Evolutionary conservation across 2,888 invertebrate genomes (phyloP), one percentile per base, ranked within the genome.

Genomic region (Callinectes sapidus): DNA sequence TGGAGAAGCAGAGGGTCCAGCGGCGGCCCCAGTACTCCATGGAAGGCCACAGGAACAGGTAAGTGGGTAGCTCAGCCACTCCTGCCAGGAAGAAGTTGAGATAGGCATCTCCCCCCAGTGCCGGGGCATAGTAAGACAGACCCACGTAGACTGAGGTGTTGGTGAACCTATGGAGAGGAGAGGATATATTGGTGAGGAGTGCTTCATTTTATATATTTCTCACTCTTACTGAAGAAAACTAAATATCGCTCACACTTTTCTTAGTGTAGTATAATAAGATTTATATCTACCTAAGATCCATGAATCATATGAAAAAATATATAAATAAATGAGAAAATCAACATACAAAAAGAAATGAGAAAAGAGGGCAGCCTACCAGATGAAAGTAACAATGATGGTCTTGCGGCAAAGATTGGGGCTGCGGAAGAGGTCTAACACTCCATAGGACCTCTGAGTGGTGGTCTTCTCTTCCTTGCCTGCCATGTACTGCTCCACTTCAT

Each of bases 71-170:
- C 95, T 98, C 98, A 0, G 98, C 98, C 0, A 97, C 97, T 0
- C 98, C 98, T 14, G 90, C 93, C 94, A 98, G 96, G 95, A 98
- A 97, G 96, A 98, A 98, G 95, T 98, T 98, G 95, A 98, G 96
- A 95, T 97, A 98, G 95, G 98, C 97, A 95, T 98, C 97, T 0
- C 98, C 98, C 0, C 98, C 98, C 77, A 98, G 96, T 0, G 97
- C 97, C 0, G 98, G 98, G 0, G 98, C 98, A 95, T 98, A 98
- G 95, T 98, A 98, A 0, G 98, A 98, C 28, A 98, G 96, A 0
- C 98, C 98, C 28, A 98, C 97, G 95, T 98, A 98, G 0, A 98
- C 98, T 95, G 97, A 97, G 0, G 98, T 98, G 95, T 98, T 98
- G 18, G 98, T 97, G 89, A 95, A 95, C 93, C 92, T 92, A 61